Percentiles rank a stretch among this genome's conserved stretches.
Evolutionary conservation across 1,140 invertebrate species (phyloP).

Genomic region (Brachionus calyciflorus): DNA sequence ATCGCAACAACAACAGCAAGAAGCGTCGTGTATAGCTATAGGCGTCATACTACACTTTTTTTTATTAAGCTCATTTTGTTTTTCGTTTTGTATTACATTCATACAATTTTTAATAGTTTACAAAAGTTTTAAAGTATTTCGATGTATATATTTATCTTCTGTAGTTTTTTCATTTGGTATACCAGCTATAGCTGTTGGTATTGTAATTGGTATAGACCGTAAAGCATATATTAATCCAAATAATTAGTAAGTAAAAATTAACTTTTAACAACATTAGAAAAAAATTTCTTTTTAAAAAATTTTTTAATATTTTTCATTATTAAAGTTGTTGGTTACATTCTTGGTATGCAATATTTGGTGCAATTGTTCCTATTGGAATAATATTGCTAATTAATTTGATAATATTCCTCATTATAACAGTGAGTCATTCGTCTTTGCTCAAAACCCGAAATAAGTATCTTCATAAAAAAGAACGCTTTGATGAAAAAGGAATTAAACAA

Average conservation of each 20-base stretch:
- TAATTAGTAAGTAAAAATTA: conserved; percentile 1
- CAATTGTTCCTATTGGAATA: neutral
- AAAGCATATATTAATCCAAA: conserved; percentile 18
- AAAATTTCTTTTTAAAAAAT: neutral
- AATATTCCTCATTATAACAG: neutral
- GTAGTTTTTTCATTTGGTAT: conserved; percentile 16
- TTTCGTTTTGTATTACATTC: neutral
- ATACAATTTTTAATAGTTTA: conserved; percentile 15
- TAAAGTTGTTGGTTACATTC: conserved; percentile 29
- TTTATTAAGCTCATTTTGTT: conserved; percentile 23
- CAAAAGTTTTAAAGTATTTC: conserved; percentile 33
- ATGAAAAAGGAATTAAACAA: conserved; percentile 35
- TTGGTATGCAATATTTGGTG: neutral
- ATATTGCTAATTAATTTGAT: conserved; percentile 1
- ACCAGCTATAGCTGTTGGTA: neutral
- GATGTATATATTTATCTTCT: neutral
- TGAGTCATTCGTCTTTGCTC: conserved; percentile 1
- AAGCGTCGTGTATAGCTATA: conserved; percentile 1
- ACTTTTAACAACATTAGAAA: too few relatives aligned
- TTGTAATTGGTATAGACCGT: neutral
- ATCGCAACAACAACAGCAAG: too few relatives aligned
- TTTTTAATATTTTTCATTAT: neutral
- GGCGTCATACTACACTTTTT: conserved; percentile 6
- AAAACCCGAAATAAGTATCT: conserved; percentile 14
- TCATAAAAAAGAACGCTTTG: neutral